A percentile compares a stretch with the other conserved stretches of the same genome.
Conservation (phyloP, 2,888 invertebrate species). For the Barypeithes pellucidus region DNA sequence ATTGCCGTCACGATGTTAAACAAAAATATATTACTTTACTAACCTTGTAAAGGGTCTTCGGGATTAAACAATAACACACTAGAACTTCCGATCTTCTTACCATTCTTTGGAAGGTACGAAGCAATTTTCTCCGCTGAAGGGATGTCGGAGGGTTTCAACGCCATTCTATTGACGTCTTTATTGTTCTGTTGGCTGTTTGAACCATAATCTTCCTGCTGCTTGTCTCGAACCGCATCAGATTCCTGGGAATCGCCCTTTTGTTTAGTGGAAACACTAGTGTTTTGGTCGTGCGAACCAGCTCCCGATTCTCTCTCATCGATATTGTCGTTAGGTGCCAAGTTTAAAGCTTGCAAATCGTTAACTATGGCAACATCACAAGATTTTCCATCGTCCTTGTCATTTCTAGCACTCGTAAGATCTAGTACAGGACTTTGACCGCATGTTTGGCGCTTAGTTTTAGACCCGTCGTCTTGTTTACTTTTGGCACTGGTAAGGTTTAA, state of each 20-base stretch:
- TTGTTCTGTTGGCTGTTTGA: not conserved
- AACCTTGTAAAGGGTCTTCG: slow-evolving; percentile 11
- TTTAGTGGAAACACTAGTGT: not conserved
- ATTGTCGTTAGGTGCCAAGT: slow-evolving; percentile 1
- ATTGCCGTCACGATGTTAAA: too few relatives aligned
- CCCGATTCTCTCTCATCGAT: not conserved
- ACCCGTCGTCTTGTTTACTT: too few relatives aligned
- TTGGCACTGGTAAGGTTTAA: too few relatives aligned
- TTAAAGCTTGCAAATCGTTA: not conserved
- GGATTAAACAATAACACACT: slow-evolving; percentile 2
- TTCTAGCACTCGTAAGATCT: not conserved
- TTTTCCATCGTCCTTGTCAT: not conserved
- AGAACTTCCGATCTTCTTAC: not conserved
- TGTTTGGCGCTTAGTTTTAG: too few relatives aligned
- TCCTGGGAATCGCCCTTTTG: not conserved
- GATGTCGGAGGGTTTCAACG: slow-evolving; percentile 7
- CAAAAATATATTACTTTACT: not conserved
- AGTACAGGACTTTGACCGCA: not conserved
- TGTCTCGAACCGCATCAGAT: not conserved
- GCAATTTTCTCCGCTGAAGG: slow-evolving; percentile 7
- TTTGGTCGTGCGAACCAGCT: not conserved
- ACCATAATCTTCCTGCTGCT: not conserved
- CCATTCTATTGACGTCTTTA: not conserved
- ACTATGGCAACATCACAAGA: not conserved
- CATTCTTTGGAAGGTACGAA: slow-evolving; percentile 13